Evolutionary conservation across 2,888 invertebrate species (phyloP), one percentile per base, ranked within the genome.

Genomic region (Elmis aenea): DNA sequence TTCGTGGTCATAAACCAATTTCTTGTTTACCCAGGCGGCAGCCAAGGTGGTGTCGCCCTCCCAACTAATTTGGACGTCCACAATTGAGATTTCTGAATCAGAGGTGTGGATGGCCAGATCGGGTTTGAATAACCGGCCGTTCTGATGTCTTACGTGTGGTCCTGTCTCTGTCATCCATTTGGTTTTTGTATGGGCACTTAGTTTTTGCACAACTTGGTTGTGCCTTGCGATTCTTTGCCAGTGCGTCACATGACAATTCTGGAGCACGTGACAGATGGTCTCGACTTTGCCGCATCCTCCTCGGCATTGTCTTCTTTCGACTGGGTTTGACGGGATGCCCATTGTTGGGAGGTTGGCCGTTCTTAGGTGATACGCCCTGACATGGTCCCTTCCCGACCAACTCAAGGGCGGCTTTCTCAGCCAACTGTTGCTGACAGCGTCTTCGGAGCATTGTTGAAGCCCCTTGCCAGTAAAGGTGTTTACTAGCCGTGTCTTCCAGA

Each of bases 51-150:
- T 18, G 6, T n/a, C 33, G 0, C 47, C 42, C 13, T 48, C 46
- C 48, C 50, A 48, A 3, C 27, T 37, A 1, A 50, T 33, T 24
- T 50, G 48, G 10, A 46, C 33, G 21, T 47, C 42, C 12, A 22
- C 26, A 1, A 45, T 15, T 1, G 26, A 9, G 2, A 36, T 20
- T 1, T 10, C 9, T 8, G 26, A 21, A 3, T 9, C 28, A 33
- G 36, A 2, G 14, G 11, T 6, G 23, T 49, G 46, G 8, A 50
- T 18, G 1, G 26, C 38, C 5, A 54, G 11, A 29, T 49, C 46
- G 2, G 57, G 52, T 20, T 55, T 57, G 16, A 26, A 49, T 1
- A 56, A 38, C 5, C 26, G 30, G 1, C 51, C 51, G 14, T 52
- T 47, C 1, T n/a, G 3, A 24, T 48, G 40, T 1, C 42, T 28